Conservation (phyloP, 2,797 vertebrate genomes). For the Dipus sagitta region DNA sequence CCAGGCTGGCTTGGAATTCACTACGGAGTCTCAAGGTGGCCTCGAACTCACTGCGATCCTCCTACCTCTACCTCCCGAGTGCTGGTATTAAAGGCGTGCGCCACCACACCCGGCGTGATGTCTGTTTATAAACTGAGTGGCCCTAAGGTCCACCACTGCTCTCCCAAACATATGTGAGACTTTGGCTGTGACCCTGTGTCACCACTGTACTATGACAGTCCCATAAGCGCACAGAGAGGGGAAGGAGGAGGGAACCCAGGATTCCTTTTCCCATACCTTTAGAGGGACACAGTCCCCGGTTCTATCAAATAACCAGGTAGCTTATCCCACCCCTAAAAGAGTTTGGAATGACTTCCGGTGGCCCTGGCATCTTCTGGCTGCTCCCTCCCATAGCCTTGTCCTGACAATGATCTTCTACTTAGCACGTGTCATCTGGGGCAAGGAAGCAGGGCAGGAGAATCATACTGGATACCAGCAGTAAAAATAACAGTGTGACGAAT, state of each 20-base stretch:
- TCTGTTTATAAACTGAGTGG: constrained; percentile 78
- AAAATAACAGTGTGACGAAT: not conserved
- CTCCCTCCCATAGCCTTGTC: not conserved
- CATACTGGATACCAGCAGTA: not conserved
- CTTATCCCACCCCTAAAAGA: not conserved
- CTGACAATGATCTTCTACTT: not conserved
- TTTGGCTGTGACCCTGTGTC: constrained; percentile 63
- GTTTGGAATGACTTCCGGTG: not conserved
- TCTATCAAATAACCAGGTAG: not conserved
- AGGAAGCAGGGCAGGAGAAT: rapidly evolving
- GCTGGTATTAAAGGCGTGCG: too few relatives aligned
- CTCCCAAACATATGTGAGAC: constrained; percentile 57
- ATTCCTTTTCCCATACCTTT: not conserved
- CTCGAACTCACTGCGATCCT: too few relatives aligned
- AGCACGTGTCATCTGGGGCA: too few relatives aligned
- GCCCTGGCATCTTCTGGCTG: not conserved
- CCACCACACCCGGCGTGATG: too few relatives aligned
- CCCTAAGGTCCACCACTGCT: constrained; percentile 74
- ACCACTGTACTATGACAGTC: constrained; percentile 56
- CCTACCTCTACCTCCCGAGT: too few relatives aligned
- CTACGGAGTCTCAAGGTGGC: too few relatives aligned
- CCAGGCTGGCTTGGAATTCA: too few relatives aligned
- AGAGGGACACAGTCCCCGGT: not conserved
- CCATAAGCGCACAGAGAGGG: not conserved
- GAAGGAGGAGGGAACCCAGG: not conserved